Conservation (phyloP, 2,888 invertebrate genomes). For the Dioctria rufipes region DNA sequence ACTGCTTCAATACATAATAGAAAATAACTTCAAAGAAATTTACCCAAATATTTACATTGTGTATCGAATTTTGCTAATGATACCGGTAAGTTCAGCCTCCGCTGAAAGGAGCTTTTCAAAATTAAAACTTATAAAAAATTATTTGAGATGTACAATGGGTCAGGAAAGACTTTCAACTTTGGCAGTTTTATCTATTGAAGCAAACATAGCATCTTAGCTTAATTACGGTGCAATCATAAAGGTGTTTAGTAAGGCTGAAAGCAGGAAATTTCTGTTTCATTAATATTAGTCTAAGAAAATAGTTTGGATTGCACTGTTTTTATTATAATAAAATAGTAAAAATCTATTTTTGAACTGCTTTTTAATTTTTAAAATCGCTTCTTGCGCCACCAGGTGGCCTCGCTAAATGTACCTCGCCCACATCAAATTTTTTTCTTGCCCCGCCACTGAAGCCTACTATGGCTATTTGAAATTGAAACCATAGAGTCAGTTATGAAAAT, state of each 20-base stretch:
- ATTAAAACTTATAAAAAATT: too few relatives aligned
- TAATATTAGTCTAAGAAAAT: slow-evolving; percentile 16
- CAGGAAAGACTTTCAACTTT: too few relatives aligned
- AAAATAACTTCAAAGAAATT: too few relatives aligned
- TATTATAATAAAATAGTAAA: slow-evolving; percentile 13
- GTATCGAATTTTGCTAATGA: too few relatives aligned
- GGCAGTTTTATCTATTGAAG: too few relatives aligned
- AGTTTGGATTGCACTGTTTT: slow-evolving; percentile 9
- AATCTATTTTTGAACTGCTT: background rate
- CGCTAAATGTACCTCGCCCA: slow-evolving; percentile 11
- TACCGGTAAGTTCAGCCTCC: too few relatives aligned
- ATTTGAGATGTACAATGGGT: too few relatives aligned
- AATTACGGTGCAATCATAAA: background rate
- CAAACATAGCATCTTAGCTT: background rate
- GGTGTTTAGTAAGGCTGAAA: slow-evolving; percentile 8
- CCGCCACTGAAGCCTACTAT: background rate
- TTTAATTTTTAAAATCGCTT: slow-evolving; percentile 7
- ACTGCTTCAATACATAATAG: too few relatives aligned
- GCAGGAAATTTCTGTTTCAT: slow-evolving; percentile 4
- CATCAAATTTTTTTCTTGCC: background rate
- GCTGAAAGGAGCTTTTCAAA: too few relatives aligned
- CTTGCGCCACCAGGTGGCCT: slow-evolving; percentile 11
- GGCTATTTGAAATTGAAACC: too few relatives aligned
- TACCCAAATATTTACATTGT: too few relatives aligned
- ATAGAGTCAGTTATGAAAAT: too few relatives aligned